Conservation (phyloP, 23 tunicate genomes). For the Styela clava region DNA sequence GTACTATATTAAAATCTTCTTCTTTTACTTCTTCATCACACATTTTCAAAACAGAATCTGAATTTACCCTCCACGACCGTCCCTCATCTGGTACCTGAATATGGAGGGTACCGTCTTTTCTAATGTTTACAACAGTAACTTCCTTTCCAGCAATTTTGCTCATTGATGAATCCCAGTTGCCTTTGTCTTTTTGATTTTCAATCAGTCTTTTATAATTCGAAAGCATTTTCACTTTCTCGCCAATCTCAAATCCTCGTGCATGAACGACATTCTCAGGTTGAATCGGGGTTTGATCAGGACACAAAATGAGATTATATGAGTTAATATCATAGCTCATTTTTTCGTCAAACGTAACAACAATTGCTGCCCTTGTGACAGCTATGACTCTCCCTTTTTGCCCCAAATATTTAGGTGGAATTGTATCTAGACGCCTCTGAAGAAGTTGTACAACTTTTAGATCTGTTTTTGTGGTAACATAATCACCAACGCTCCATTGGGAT, state of each 20-base stretch:
- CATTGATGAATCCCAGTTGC: conserved; percentile 4
- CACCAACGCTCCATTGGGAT: conserved; percentile 21
- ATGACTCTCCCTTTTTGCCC: conserved; percentile 14
- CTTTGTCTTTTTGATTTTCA: not conserved
- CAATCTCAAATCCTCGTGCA: not conserved
- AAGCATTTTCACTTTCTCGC: conserved; percentile 8
- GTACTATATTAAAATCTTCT: not conserved
- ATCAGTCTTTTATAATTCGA: not conserved
- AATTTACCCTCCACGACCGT: not conserved
- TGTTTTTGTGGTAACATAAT: not conserved
- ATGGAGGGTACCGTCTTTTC: not conserved
- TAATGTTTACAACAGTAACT: conserved; percentile 5
- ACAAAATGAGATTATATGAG: not conserved
- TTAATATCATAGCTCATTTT: not conserved
- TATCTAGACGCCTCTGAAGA: conserved; percentile 7
- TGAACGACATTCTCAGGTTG: not conserved
- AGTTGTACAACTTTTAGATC: not conserved
- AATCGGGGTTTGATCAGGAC: conserved; percentile 10
- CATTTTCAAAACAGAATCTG: not conserved
- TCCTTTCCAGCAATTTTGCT: not conserved
- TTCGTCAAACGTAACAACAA: conserved; percentile 18
- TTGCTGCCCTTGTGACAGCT: conserved; percentile 1
- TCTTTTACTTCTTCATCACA: not conserved
- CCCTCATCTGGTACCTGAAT: not conserved
- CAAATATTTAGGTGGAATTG: not conserved